A percentile compares a stretch with the other conserved stretches of the same genome.
phyloP scores from a whole-genome alignment of 2,797 vertebrate species.

The Ptychadena robeensis region DNA sequence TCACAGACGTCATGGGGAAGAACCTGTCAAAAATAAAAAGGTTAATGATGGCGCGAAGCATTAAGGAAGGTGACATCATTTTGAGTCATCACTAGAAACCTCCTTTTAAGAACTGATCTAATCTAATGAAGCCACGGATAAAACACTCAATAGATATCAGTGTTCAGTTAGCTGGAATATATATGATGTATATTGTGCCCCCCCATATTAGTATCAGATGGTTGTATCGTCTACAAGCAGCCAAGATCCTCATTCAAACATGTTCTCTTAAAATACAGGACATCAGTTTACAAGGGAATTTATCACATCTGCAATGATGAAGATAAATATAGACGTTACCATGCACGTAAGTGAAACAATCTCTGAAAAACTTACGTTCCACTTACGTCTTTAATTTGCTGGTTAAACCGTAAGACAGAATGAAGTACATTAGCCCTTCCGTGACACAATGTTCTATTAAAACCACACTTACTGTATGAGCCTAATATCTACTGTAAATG shows the following conservation, averaged over 20 bases:
- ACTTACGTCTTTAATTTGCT: neutral
- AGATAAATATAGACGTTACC: neutral
- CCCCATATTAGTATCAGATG: neutral
- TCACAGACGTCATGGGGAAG: neutral
- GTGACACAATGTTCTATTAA: neutral
- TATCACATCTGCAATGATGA: too few species aligned
- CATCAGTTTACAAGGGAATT: neutral
- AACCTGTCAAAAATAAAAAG: neutral
- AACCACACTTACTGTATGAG: neutral
- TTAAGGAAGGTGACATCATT: slow-evolving; percentile 31
- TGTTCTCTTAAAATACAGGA: slow-evolving; percentile 25
- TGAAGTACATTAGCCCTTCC: neutral
- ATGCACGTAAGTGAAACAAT: neutral
- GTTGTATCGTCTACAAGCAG: slow-evolving; percentile 47
- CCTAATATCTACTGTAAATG: neutral
- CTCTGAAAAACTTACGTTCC: neutral
- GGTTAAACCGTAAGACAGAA: neutral
- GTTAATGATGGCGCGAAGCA: slow-evolving; percentile 2
- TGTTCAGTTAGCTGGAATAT: slow-evolving; percentile 68
- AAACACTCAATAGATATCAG: slow-evolving; percentile 18
- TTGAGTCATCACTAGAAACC: slow-evolving; percentile 19
- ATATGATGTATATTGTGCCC: slow-evolving; percentile 52
- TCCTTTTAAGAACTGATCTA: neutral
- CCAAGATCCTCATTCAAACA: slow-evolving; percentile 60
- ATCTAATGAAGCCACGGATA: neutral